These are phyloP conservation scores for Meliscaeva auricollis DNA, from an alignment of 2,888 invertebrate species.

Conservation along the genomic window DNA sequence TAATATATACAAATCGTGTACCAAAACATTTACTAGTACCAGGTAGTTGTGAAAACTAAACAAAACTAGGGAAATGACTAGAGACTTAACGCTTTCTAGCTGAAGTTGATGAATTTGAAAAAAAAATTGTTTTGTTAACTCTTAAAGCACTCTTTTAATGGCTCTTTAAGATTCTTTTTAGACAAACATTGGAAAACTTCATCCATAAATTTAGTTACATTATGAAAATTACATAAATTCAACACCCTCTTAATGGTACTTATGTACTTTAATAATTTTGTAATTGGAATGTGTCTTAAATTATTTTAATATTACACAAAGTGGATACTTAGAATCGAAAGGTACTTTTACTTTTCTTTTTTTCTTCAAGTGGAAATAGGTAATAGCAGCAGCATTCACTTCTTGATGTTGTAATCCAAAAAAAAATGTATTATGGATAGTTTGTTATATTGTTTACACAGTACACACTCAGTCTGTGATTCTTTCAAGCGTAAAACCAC, in stretches of 20 bases:
- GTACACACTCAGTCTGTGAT: conserved; percentile 33
- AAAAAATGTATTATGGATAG: neutral
- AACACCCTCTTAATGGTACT: neutral
- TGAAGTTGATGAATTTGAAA: too few species aligned
- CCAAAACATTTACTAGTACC: too few species aligned
- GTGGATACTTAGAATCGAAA: conserved; percentile 62
- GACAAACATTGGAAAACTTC: neutral
- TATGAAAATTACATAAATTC: neutral
- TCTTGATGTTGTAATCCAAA: conserved; percentile 60
- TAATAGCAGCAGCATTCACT: conserved; percentile 57
- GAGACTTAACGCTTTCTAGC: too few species aligned
- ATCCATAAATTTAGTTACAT: neutral
- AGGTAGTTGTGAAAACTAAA: too few species aligned
- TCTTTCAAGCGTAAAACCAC: conserved; percentile 55
- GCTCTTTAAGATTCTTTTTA: too few species aligned
- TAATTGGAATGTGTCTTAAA: conserved; percentile 33
- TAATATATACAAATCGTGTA: too few species aligned
- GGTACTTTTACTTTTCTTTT: conserved; percentile 67
- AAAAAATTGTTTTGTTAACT: too few species aligned
- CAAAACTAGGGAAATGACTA: too few species aligned
- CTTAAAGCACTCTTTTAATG: too few species aligned
- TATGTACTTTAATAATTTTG: neutral
- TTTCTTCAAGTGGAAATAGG: neutral
- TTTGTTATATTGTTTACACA: conserved; percentile 15
- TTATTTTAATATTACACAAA: conserved; percentile 20